Evolutionary conservation across 2,888 invertebrate species (phyloP).

Genomic region (Oscheius onirici): DNA sequence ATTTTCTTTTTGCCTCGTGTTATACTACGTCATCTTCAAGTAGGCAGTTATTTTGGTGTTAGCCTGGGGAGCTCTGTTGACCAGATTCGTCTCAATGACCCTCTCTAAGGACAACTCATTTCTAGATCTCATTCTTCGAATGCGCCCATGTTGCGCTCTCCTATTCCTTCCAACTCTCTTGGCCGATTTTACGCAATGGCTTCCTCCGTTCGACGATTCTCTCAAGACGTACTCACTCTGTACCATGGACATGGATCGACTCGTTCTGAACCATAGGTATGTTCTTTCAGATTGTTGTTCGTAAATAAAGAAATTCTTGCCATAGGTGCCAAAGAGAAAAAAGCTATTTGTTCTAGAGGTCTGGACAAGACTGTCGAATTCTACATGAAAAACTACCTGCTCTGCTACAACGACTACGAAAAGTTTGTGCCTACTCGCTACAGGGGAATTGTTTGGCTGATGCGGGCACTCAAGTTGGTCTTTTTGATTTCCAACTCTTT

Average conservation of each 20-base stretch:
- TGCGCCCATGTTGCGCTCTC: constrained; percentile 5
- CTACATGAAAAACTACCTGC: constrained; percentile 46
- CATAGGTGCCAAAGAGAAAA: too few relatives aligned
- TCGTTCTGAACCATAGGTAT: constrained; percentile 10
- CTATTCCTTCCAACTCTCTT: neutral
- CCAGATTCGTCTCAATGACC: neutral
- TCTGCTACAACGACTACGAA: constrained; percentile 48
- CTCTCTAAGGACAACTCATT: neutral
- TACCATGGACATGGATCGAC: constrained; percentile 49
- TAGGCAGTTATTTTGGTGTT: too few relatives aligned
- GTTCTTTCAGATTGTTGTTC: neutral
- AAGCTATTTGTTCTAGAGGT: constrained; percentile 21
- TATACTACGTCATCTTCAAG: too few relatives aligned
- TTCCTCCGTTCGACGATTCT: constrained; percentile 51
- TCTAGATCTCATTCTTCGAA: neutral
- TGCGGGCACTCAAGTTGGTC: constrained; percentile 48
- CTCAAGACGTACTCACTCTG: constrained; percentile 48
- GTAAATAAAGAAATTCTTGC: too few relatives aligned
- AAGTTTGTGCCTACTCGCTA: constrained; percentile 46
- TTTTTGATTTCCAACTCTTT: neutral
- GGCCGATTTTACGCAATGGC: constrained; percentile 38
- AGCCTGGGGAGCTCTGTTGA: neutral
- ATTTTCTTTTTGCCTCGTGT: too few relatives aligned
- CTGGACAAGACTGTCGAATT: constrained; percentile 29
- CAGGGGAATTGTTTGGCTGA: constrained; percentile 52